Evolutionary conservation across 2,113 vertebrate genomes (phyloP), one percentile per base, ranked within the genome.

Genomic region (Oenanthe melanoleuca): DNA sequence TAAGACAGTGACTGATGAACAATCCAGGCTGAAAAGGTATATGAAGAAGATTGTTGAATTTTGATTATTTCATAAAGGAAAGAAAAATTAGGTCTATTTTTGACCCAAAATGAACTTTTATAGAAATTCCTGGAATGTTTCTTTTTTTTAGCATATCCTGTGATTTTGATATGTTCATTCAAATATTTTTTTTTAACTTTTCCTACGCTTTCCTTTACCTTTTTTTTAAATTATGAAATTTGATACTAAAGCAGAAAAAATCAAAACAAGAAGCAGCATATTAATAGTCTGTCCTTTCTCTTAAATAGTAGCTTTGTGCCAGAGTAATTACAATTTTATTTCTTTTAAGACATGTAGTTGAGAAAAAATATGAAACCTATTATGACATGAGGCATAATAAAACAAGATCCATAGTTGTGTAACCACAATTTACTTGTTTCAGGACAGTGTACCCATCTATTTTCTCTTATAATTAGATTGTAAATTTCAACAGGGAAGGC

Each of bases 401-500:
- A 91, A 29, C 45, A 93, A 87, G 70, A 93, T 92, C 77, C 69
- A 91, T 64, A 69, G 40, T 31, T 78, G 10, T 75, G 25, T 34
- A 71, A 19, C 28, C n/a, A 79, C 25, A 81, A 92, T 89, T 94
- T 91, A 75, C 40, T 87, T 85, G 11, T 71, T 91, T 57, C 28
- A 45, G 33, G 85, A 82, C 67, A 80, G 42, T 57, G 66, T 61
- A 87, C 15, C 17, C 25, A 81, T 89, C n/a, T 69, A 71, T 96
- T 93, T 81, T 79, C 40, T 87, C 29, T 25, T 75, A 59, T 88
- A 94, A 94, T 91, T 93, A 92, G 63, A 80, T 47, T 65, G 29
- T 85, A 91, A 95, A 94, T 96, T 95, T 92, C 74, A 82, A 4
- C 45, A 85, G 29, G 14, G 42, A 61, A 72, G n/a, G 53, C 42